Conservation (phyloP, 2,113 vertebrate species). For the Pseudorectes ferrugineus region DNA sequence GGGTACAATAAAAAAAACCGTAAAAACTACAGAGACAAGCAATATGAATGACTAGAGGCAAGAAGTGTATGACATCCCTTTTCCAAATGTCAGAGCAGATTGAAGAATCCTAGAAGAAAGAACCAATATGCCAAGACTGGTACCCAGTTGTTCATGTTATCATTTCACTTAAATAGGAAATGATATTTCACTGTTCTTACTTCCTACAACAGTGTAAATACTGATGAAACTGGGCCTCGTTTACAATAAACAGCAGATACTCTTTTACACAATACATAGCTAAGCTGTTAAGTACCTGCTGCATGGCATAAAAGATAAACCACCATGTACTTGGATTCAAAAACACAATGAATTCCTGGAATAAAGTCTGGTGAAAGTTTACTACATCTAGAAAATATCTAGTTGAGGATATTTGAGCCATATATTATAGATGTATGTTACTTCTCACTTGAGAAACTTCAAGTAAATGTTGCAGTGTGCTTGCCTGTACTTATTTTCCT, state of each 20-base stretch:
- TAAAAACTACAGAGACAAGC: background rate
- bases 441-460: background rate
- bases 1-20: background rate
- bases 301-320: background rate
- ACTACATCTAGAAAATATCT: background rate
- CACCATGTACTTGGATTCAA: background rate
- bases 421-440: background rate
- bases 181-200: background rate
- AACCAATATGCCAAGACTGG: background rate
- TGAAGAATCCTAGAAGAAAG: background rate
- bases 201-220: background rate
- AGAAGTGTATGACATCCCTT: background rate
- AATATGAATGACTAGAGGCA: background rate
- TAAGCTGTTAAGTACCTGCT: background rate
- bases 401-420: background rate
- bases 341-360: background rate
- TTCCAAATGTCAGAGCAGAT: background rate
- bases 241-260: background rate
- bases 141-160: background rate
- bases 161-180: background rate
- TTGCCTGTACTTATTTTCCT: background rate
- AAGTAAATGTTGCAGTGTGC: background rate
- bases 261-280: background rate
- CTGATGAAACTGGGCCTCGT: background rate
- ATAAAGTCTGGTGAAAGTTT: background rate